Evolutionary conservation across 2,113 vertebrate genomes (phyloP).

Genomic region (Hippocampus mohnikei): DNA sequence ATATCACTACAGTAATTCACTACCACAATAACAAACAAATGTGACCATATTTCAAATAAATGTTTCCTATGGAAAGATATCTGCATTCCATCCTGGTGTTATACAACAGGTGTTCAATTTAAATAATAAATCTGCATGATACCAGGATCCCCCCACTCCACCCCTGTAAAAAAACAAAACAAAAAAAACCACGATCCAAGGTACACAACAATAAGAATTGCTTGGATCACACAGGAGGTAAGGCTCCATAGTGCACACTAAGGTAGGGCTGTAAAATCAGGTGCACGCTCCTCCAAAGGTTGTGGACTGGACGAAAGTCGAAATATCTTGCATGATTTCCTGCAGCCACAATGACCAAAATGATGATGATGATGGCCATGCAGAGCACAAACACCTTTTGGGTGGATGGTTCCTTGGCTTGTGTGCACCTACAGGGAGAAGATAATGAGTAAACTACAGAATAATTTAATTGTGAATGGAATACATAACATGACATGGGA

Average conservation of each 20-base stretch:
- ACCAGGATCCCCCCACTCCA: too few species aligned
- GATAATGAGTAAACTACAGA: background rate
- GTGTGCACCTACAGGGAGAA: constrained; percentile 14
- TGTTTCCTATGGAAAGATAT: background rate
- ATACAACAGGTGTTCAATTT: background rate
- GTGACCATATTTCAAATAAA: background rate
- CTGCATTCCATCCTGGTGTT: background rate
- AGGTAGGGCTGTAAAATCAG: constrained; percentile 37
- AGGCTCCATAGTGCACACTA: constrained; percentile 31
- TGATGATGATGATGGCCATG: constrained; percentile 5
- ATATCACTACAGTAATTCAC: background rate
- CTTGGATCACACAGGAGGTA: constrained; percentile 47
- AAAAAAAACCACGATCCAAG: background rate
- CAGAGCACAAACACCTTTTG: constrained; percentile 15
- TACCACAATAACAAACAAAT: background rate
- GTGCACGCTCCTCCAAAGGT: constrained; percentile 9
- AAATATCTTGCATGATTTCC: background rate
- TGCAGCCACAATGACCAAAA: constrained; percentile 16
- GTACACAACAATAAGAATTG: background rate
- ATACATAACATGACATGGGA: background rate
- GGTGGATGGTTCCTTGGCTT: background rate
- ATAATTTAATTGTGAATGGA: background rate
- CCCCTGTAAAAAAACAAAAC: too few species aligned
- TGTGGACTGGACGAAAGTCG: background rate
- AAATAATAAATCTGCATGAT: too few species aligned